Evolutionary conservation across 2,113 vertebrate species (phyloP).

Genomic region (Machaerirhynchus nigripectus): DNA sequence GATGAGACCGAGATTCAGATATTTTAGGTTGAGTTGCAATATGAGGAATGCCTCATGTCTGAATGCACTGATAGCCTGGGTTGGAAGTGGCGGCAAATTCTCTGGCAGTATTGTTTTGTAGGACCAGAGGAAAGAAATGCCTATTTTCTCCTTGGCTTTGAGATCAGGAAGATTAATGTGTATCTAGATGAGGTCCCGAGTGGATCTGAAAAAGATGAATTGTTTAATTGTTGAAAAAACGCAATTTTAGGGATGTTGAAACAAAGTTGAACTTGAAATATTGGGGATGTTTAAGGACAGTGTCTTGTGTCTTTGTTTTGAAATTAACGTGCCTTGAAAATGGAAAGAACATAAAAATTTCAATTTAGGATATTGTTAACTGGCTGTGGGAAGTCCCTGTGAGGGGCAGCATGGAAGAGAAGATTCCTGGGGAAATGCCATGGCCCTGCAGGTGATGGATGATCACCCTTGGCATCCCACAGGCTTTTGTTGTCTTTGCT

Average conservation of each 20-base stretch:
- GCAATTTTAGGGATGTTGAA: not conserved
- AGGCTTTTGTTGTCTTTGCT: not conserved
- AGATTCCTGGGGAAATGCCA: not conserved
- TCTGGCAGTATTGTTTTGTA: not conserved
- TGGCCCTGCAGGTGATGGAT: not conserved
- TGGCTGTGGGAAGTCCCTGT: not conserved
- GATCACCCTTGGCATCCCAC: not conserved
- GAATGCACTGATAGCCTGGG: not conserved
- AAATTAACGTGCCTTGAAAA: not conserved
- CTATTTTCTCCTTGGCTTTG: not conserved
- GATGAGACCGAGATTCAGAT: not conserved
- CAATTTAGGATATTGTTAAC: not conserved
- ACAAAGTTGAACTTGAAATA: not conserved
- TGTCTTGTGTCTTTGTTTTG: not conserved
- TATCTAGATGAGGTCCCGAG: not conserved
- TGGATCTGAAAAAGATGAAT: not conserved
- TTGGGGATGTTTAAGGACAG: not conserved
- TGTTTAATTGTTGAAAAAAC: not conserved
- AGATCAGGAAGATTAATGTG: not conserved
- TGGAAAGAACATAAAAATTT: not conserved
- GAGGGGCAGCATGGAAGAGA: not conserved
- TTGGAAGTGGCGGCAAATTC: accelerated
- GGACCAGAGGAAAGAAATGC: not conserved
- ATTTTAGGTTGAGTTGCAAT: not conserved
- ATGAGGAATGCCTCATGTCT: not conserved